Base-by-base conservation (phyloP, 1,140 invertebrate species). In the Chironomus tepperi region DNA sequence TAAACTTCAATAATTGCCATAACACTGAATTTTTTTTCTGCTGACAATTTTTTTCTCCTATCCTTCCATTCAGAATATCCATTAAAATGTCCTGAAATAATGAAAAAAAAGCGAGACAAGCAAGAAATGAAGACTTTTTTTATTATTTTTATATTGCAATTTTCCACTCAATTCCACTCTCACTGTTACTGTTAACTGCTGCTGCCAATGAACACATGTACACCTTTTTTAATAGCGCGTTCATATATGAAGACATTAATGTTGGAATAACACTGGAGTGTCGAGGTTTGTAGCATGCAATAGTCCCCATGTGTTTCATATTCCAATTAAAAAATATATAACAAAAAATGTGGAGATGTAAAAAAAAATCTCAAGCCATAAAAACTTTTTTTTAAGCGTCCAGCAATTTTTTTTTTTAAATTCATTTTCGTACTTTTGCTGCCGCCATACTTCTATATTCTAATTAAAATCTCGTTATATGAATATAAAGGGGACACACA, bases 61-160 rank as follows among this genome's bases (percentile, higher is more conserved):
- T 34, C 24, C 24, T 34, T 5, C 5, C 24, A 34, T 34, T 34
- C 24, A 9, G 65, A 70, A 7, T 21, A 19, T 70, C 24, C 24
- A 34, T 34, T 34, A 34, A 34, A 34, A 34, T 34, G 24, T 34
- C 24, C 24, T 34, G 24, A 34, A 34, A 34, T 34, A 34, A 34
- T 34, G 24, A 34, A 34, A 34, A 67, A 19, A 18, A 16, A 70
- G 10, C 65, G 65, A 19, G 65, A 18, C 65, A 18, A 18, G 16
- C 65, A 19, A 70, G 19, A 70, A 70, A 70, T 70, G 65, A 70
- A 70, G 65, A 70, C 24, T 70, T 70, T 67, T n/a, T 57, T 70
- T 70, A 70, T 70, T 70, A 70, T 70, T 70, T 70, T 19, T 70
- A 70, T 70, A 70, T 70, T 70, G 65, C 65, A 18, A 70, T 70